Evolutionary conservation across 2,888 invertebrate species (phyloP).

Genomic region (Stenurella melanura): DNA sequence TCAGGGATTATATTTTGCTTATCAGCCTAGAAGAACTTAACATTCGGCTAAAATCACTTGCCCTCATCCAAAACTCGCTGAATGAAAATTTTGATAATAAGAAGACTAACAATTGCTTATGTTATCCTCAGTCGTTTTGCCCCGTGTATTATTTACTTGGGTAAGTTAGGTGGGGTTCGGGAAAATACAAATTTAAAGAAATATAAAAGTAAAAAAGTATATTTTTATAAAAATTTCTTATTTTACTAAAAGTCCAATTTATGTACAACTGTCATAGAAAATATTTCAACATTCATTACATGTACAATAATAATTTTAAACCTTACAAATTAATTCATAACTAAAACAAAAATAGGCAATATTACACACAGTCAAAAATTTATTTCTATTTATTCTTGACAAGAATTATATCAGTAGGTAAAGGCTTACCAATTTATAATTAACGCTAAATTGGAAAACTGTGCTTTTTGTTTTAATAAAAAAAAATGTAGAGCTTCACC

Average conservation of each 20-base stretch:
- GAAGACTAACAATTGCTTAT: no score
- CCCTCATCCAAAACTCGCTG: no score
- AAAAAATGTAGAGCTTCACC: not conserved
- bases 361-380: not conserved
- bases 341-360: conserved; percentile 19
- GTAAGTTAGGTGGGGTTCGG: no score
- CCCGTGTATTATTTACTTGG: no score
- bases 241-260: conserved; percentile 28
- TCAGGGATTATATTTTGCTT: no score
- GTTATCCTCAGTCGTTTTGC: no score
- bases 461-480: not conserved
- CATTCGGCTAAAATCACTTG: no score
- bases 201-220: conserved; percentile 3
- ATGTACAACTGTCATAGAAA: conserved; percentile 27
- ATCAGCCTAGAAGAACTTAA: no score
- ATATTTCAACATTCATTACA: conserved; percentile 5
- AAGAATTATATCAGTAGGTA: not conserved
- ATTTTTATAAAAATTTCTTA: conserved; percentile 29
- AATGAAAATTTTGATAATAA: no score
- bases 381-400: not conserved
- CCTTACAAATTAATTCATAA: conserved; percentile 19
- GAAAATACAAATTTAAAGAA: not conserved
- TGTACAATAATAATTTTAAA: conserved; percentile 12
- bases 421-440: not conserved
- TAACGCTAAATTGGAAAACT: not conserved